A percentile compares a stretch with the other conserved stretches of the same genome.
These are phyloP conservation scores for Phalloptychus januarius DNA, from an alignment of 2,797 vertebrate species.

Conservation along the genomic window DNA sequence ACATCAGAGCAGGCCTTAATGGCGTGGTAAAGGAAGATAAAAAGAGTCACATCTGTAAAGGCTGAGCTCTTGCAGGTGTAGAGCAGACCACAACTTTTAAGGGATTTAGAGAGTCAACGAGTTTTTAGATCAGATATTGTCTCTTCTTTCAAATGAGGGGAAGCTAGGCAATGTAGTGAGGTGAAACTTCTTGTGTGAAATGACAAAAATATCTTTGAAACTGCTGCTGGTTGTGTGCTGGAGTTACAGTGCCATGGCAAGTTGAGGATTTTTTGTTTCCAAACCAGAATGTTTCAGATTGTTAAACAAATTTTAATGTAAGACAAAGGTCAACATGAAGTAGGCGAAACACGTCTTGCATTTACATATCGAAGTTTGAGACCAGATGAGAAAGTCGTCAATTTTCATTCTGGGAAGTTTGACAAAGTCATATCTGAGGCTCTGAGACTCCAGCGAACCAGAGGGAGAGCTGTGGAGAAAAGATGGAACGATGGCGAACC, in stretches of 20 bases:
- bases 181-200: background rate
- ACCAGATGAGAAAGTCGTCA: no score
- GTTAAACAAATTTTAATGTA: no score
- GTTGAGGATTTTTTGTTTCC: background rate
- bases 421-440: no score
- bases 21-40: constrained; percentile 19
- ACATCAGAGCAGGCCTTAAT: constrained; percentile 34
- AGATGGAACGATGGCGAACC: no score
- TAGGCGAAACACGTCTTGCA: no score
- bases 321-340: no score
- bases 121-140: constrained; percentile 7
- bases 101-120: no score
- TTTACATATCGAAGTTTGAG: no score
- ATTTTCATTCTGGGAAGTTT: no score
- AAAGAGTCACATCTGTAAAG: constrained; percentile 29
- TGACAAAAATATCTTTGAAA: background rate
- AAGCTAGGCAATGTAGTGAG: background rate
- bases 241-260: background rate
- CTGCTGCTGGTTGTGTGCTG: background rate
- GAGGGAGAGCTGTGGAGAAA: no score
- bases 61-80: constrained; percentile 27
- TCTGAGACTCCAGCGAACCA: no score
- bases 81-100: constrained; percentile 31
- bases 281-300: no score
- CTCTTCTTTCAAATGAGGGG: background rate